A percentile compares a stretch with the other conserved stretches of the same genome.
phyloP scores from a whole-genome alignment of 2,888 invertebrate species.

The Tipula confusa region DNA sequence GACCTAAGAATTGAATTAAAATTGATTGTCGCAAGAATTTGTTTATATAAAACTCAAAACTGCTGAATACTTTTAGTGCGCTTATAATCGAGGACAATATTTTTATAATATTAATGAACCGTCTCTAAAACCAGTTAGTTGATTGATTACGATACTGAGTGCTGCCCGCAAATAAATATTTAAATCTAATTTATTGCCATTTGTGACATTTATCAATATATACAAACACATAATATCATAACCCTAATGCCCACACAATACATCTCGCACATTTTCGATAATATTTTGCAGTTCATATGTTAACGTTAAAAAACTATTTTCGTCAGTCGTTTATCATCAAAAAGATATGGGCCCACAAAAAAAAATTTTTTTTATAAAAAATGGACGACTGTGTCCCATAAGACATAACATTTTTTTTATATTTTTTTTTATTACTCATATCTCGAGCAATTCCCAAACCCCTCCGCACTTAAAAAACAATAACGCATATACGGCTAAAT shows the following conservation, averaged over 20 bases:
- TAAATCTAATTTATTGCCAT: background rate
- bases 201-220: background rate
- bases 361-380: slow-evolving; percentile 12
- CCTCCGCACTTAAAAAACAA: slow-evolving; percentile 5
- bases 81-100: too few species aligned
- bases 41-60: too few species aligned
- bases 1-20: too few species aligned
- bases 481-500: background rate
- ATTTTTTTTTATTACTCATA: too few species aligned
- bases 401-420: background rate
- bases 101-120: too few species aligned
- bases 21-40: too few species aligned
- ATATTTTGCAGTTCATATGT: background rate
- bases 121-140: too few species aligned
- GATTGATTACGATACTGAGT: too few species aligned
- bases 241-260: background rate
- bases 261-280: background rate
- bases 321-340: background rate
- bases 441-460: background rate
- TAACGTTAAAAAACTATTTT: background rate
- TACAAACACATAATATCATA: too few species aligned
- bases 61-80: too few species aligned
- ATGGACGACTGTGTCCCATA: background rate
- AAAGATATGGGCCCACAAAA: background rate
- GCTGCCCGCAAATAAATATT: background rate